These are phyloP conservation scores for Reinhardtius hippoglossoides DNA, from an alignment of 2,113 vertebrate species.

Conservation along the genomic window DNA sequence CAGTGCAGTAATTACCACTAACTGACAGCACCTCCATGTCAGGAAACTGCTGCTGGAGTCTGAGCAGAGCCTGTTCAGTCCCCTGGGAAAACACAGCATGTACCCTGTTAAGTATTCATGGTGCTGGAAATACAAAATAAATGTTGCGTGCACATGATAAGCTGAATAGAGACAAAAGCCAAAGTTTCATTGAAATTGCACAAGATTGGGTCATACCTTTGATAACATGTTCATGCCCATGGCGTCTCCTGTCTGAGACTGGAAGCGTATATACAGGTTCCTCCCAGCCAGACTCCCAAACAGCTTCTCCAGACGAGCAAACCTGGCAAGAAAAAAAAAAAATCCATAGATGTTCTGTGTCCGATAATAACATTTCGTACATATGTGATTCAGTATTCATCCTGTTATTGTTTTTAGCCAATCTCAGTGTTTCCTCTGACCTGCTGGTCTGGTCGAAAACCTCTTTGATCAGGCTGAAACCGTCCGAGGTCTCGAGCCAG, in stretches of 20 bases:
- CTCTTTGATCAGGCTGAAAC: slow-evolving; percentile 89
- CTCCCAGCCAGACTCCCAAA: slow-evolving; percentile 88
- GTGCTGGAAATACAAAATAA: background rate
- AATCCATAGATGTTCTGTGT: background rate
- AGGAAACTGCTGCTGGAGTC: slow-evolving; percentile 89
- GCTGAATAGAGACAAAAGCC: background rate
- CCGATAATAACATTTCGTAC: fast-evolving
- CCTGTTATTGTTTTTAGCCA: background rate
- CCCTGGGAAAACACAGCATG: slow-evolving; percentile 82
- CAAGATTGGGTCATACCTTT: slow-evolving; percentile 81
- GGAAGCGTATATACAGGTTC: slow-evolving; percentile 95
- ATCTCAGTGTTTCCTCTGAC: slow-evolving; percentile 68
- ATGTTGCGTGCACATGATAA: background rate
- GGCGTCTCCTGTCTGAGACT: slow-evolving; percentile 94
- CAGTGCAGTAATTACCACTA: slow-evolving; percentile 97
- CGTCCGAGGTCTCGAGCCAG: slow-evolving; percentile 91
- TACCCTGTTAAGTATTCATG: background rate
- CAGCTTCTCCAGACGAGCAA: slow-evolving; percentile 92
- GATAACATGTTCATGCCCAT: slow-evolving; percentile 99
- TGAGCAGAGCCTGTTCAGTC: slow-evolving; percentile 90
- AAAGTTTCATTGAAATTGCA: background rate
- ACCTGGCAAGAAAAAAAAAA: slow-evolving; percentile 76
- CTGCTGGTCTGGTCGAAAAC: slow-evolving; percentile 95
- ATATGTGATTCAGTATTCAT: background rate
- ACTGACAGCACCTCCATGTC: slow-evolving; percentile 90